Percentiles rank a stretch among this genome's conserved stretches.
Evolutionary conservation across 2,113 vertebrate species (phyloP).

Genomic region (Psittacus erithacus): DNA sequence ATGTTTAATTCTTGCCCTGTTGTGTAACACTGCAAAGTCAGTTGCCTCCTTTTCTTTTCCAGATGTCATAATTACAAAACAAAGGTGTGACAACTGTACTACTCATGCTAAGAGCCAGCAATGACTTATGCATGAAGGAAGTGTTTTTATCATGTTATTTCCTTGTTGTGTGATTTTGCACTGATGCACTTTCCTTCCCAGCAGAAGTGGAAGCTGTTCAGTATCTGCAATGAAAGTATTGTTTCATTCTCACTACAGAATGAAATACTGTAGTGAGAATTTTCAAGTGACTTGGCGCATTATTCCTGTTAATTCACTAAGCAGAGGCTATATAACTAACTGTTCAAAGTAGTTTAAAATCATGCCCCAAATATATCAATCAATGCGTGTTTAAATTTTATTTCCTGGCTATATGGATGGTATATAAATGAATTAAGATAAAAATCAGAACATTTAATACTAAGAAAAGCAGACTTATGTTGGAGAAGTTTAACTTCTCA

Average conservation of each 20-base stretch:
- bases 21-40: neutral
- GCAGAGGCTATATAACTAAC: neutral
- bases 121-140: neutral
- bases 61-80: neutral
- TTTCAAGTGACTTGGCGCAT: neutral
- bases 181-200: neutral
- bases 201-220: neutral
- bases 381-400: neutral
- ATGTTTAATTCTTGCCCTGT: neutral
- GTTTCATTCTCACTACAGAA: neutral
- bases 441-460: neutral
- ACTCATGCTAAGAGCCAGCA: neutral
- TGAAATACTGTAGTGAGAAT: neutral
- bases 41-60: neutral
- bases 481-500: neutral
- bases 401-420: neutral
- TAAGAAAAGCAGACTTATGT: neutral
- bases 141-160: neutral
- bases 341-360: neutral
- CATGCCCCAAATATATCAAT: neutral
- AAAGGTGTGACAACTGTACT: neutral
- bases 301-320: neutral
- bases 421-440: neutral
- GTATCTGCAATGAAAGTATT: neutral
- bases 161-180: neutral